A percentile compares a stretch with the other conserved stretches of the same genome.
Conservation (phyloP, 2,113 vertebrate genomes). For the Colinus virginianus region DNA sequence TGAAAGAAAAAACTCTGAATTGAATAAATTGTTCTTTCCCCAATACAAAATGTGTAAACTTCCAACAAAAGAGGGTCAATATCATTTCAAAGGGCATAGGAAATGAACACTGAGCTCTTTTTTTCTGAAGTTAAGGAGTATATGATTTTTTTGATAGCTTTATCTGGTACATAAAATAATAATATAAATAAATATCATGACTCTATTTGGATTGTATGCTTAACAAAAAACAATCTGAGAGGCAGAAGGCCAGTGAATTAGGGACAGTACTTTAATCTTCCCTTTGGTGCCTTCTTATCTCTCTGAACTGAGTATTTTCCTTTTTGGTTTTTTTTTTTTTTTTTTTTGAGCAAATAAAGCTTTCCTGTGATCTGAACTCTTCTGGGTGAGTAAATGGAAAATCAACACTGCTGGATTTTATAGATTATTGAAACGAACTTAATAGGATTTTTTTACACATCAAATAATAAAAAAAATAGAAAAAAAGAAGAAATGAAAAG, state of each 20-base stretch:
- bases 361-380: neutral
- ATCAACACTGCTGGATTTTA: neutral
- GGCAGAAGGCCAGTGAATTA: neutral
- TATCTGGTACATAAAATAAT: neutral
- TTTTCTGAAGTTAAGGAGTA: neutral
- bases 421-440: constrained; percentile 22
- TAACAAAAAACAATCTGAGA: neutral
- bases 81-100: neutral
- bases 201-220: neutral
- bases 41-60: neutral
- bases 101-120: neutral
- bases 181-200: neutral
- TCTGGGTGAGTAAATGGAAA: constrained; percentile 4
- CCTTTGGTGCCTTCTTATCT: neutral
- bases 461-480: neutral
- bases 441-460: neutral
- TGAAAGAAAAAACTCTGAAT: neutral
- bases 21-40: neutral
- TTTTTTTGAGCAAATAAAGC: neutral
- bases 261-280: neutral
- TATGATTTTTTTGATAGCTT: neutral
- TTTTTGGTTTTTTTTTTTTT: neutral
- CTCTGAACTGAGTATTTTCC: neutral
- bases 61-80: accelerated
- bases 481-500: neutral